Conservation (phyloP, 2,797 vertebrate genomes). For the Falco peregrinus region DNA sequence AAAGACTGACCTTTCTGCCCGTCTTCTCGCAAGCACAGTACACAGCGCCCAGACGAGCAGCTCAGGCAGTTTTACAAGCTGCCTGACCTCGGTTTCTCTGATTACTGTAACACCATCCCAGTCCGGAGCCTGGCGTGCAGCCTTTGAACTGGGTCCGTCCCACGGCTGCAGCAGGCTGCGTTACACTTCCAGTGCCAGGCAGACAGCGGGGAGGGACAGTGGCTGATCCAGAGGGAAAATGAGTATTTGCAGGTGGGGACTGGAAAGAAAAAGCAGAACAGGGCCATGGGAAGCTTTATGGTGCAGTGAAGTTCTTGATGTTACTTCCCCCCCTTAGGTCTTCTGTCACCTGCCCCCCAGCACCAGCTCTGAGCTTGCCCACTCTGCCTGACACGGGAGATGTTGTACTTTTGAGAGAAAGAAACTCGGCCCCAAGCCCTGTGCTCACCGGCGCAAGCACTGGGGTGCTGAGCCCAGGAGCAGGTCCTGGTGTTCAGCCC, state of each 20-base stretch:
- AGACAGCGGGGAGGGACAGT: neutral
- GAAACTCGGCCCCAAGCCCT: neutral
- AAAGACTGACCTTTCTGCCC: neutral
- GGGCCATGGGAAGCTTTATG: neutral
- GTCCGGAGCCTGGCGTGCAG: neutral
- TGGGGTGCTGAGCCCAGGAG: neutral
- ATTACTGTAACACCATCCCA: slow-evolving; percentile 49
- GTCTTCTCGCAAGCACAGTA: neutral
- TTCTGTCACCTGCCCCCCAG: neutral
- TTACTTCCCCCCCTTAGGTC: neutral
- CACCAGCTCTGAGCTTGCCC: neutral
- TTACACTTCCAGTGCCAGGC: neutral
- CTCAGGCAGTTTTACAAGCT: neutral
- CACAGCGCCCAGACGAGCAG: rapidly evolving
- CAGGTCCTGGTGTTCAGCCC: neutral
- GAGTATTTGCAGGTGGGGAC: neutral
- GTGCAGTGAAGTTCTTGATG: neutral
- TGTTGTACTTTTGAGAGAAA: neutral
- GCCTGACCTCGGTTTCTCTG: neutral
- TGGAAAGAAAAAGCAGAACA: neutral
- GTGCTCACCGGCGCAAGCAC: neutral
- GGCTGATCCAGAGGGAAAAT: neutral
- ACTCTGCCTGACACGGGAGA: neutral
- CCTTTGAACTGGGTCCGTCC: neutral
- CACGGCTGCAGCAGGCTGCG: neutral